Evolutionary conservation across 53 echinoderm and acorn worm genomes (phyloP), one percentile per base, ranked within the genome.

Genomic region (Arbacia lixula): DNA sequence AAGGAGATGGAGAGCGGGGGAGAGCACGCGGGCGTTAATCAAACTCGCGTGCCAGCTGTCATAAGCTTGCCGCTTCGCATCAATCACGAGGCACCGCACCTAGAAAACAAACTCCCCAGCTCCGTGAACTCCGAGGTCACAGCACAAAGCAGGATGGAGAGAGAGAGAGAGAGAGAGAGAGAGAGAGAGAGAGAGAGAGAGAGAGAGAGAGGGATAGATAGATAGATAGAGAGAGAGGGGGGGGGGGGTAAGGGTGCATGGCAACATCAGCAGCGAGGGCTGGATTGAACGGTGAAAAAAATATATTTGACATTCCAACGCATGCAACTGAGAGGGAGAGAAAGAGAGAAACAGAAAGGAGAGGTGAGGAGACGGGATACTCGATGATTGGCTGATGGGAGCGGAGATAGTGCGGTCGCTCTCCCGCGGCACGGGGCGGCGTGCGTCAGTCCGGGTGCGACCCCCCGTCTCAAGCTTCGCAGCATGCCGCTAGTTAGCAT

Each of bases 21-120:
- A 14, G 21, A 33, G 31, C 28, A 50, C 32, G 64, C 64, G 63
- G 29, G 62, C 42, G 82, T 81, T 63, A 81, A 81, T 64, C 60
- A 79, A 81, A 50, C 62, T 40, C 82, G 82, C 82, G 79, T 81
- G 82, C 82, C 82, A 81, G 43, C 82, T 81, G 82, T 81, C 82
- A 81, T 9, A 17, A 33, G 50, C 64, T 19, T 22, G 82, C 32
- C 82, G 82, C 50, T 43, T n/a, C 46, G 42, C 82, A 81, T 81
- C 82, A 81, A 81, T 81, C 82, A 81, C 25, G 46, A 42, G 16
- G 46, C 82, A 64, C 82, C 82, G 82, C 82, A 81, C 82, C 79
- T 63, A 28, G 82, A 81, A 81, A 81, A 81, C 82, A 81, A 80
- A 81, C 82, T 64, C 79, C 40, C 79, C 79, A 21, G 50, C 41